Conservation (phyloP, 2,113 vertebrate species). For the Saccopteryx bilineata region DNA sequence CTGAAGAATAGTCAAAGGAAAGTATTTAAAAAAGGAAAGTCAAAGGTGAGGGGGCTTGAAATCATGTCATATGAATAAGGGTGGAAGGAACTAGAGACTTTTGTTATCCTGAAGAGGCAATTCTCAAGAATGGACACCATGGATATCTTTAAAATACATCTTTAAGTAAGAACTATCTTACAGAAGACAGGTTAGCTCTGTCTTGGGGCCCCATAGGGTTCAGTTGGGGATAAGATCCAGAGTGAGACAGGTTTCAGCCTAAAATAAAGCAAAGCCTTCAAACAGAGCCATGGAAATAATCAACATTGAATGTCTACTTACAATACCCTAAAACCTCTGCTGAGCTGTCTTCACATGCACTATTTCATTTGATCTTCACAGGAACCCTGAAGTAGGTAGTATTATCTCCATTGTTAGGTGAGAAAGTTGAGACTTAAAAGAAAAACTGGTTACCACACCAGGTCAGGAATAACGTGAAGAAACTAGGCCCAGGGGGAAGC, state of each 20-base stretch:
- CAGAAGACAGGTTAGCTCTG: neutral
- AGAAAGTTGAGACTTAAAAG: neutral
- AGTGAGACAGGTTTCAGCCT: neutral
- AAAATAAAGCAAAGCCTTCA: neutral
- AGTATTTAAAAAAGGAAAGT: neutral
- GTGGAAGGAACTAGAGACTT: neutral
- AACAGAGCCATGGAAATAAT: neutral
- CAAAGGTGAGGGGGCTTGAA: neutral
- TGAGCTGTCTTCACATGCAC: neutral
- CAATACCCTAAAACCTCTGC: neutral
- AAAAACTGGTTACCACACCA: neutral
- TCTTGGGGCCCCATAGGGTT: accelerated
- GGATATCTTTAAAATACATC: neutral
- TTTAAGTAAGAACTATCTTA: neutral
- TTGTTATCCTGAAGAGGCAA: neutral
- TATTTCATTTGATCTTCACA: neutral
- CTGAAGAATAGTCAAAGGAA: neutral
- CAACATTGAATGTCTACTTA: neutral
- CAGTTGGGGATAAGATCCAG: neutral
- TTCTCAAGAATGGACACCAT: neutral
- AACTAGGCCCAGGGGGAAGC: accelerated
- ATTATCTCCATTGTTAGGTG: neutral
- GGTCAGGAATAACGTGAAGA: neutral
- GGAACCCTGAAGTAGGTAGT: neutral
- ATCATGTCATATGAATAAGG: neutral